Base-by-base conservation (phyloP, 2,888 invertebrate species). In the Pterostichus niger region DNA sequence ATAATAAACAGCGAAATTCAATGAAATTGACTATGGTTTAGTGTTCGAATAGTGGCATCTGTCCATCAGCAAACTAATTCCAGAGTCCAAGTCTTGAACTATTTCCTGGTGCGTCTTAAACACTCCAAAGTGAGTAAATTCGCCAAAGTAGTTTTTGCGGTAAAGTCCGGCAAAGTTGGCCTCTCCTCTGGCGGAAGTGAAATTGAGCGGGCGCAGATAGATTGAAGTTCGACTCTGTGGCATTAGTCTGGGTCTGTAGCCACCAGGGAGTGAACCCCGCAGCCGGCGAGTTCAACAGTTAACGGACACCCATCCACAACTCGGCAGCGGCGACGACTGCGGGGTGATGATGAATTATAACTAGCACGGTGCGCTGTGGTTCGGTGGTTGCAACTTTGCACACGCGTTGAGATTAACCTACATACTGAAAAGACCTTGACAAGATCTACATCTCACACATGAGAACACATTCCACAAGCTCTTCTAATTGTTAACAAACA, bases 261-360 rank as follows among this genome's bases (percentile, higher is more conserved):
- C 68, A 33, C 68, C 40, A 68, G 68, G 68, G 68, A 68, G 15
- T 6, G 54, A n/a, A 54, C 3, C 24, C 24, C 24, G 24, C 24
- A 24, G 24, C 24, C 24, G 3, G 24, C 40, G 31, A 68, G 68
- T 68, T 68, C 68, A 79, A 79, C 79, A 59, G 77, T 77, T 77
- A 77, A 56, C 56, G 59, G 31, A 56, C 76, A 76, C 2, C 49
- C 75, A 17, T 76, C 49, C 54, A 52, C 76, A 17, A 24, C 61
- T 64, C 49, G 61, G 24, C 64, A 24, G 24, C 3, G 24, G 24
- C 24, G 24, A 24, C 24, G 24, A 24, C 24, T 1, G 2, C 24
- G 24, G 24, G 24, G 11, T 13, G n/a, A 40, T 79, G 79, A 79
- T 64, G 79, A 79, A 79, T 79, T 61, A 79, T 61, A 79, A 61